Base-by-base conservation (phyloP, 2,113 vertebrate species). In the Misgurnus mizolepis region DNA sequence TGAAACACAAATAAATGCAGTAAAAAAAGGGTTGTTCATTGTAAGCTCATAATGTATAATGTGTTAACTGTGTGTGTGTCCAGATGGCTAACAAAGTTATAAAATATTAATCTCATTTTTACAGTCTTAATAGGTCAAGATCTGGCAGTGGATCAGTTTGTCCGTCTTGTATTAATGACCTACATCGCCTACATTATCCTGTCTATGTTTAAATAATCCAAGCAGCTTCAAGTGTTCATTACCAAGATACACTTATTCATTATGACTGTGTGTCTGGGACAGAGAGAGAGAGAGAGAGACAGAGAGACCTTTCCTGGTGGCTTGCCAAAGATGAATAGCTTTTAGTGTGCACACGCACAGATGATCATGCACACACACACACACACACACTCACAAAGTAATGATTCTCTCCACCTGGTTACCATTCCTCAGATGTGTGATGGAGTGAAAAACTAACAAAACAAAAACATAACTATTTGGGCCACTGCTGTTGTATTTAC, bases 171-270 rank as follows among this genome's bases (percentile, higher is more conserved):
- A 65, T 83, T 71, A 65, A 58, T 78, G 74, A 73, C 73, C 67
- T 71, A 49, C 40, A 62, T 34, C 27, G 27, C 27, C 66, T 69
- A 45, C 18, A 65, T 84, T 76, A 78, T 79, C 80, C 60, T 10
- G 8, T 79, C 79, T 41, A 73, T 47, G 56, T 56, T 85, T 85
- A 83, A 82, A 86, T 70, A 76, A 86, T 80, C 85, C 81, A 76
- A 71, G 79, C 84, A 75, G n/a, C 77, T 84, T 82, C 82, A 83
- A 78, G 47, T 39, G 75, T 71, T 85, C 80, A 84, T 88, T 88
- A 89, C 86, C 79, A 87, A 86, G 84, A 83, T 84, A 65, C 79
- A 84, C 75, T 88, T 53, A 81, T 87, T 85, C 86, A 88, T 87
- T 85, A 89, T 86, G 86, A 80, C 80, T 88, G 67, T 58, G 62